Conservation (phyloP, 2,113 vertebrate genomes). For the Leptocoma aspasia region DNA sequence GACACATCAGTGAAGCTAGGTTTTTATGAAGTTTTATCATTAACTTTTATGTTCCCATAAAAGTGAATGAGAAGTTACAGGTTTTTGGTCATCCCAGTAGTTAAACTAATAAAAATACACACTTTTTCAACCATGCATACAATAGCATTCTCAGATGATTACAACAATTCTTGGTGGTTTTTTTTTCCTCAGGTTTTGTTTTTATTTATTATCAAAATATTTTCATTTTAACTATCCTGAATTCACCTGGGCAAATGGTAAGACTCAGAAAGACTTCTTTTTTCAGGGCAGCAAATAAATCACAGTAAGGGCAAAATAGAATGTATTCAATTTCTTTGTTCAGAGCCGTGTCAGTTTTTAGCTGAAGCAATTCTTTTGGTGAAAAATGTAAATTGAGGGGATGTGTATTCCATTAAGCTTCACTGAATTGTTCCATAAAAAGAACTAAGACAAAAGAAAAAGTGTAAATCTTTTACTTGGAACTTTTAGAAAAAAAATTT, state of each 20-base stretch:
- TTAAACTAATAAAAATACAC: not conserved
- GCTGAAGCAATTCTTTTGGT: not conserved
- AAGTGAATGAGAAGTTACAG: not conserved
- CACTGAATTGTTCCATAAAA: not conserved
- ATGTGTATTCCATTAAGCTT: not conserved
- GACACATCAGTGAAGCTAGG: not conserved
- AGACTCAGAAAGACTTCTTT: not conserved
- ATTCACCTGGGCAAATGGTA: not conserved
- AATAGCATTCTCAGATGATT: not conserved
- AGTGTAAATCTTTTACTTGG: not conserved
- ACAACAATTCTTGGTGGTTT: not conserved
- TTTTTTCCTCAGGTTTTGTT: not conserved
- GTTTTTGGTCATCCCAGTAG: not conserved
- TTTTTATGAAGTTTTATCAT: slow-evolving; percentile 8
- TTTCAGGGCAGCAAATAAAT: not conserved
- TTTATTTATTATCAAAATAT: not conserved
- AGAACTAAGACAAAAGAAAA: not conserved
- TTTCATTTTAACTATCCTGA: not conserved
- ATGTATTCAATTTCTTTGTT: not conserved
- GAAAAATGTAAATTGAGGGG: not conserved
- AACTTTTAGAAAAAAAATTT: not conserved
- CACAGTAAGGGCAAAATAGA: not conserved
- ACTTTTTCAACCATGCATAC: not conserved
- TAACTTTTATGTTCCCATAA: not conserved
- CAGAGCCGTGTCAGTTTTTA: not conserved